A percentile compares a stretch with the other conserved stretches of the same genome.
These are phyloP conservation scores for Zoanthus solanderi DNA, from an alignment of 92 coral and sea anemone genomes.

Conservation along the genomic window DNA sequence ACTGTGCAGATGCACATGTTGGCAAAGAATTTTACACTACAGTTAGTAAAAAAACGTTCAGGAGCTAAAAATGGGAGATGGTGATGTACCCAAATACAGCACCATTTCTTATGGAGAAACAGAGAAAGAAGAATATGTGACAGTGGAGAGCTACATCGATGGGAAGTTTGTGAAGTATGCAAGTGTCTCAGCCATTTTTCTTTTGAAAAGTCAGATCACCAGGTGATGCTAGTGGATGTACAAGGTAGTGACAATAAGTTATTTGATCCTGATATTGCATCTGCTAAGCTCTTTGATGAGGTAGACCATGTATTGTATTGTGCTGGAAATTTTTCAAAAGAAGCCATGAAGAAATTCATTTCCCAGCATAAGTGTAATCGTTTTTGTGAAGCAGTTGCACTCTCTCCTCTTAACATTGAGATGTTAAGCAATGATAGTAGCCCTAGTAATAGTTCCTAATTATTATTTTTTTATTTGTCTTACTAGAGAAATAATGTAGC, in stretches of 20 bases:
- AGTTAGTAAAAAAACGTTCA: conserved; percentile 12
- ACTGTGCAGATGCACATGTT: conserved; percentile 36
- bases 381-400: conserved; percentile 14
- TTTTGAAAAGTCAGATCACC: conserved; percentile 23
- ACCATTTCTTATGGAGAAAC: conserved; percentile 17
- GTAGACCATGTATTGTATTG: conserved; percentile 17
- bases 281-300: background rate
- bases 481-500: conserved; percentile 9
- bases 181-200: conserved; percentile 38
- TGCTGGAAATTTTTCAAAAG: conserved; percentile 14
- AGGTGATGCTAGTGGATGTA: conserved; percentile 23
- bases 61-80: conserved; percentile 6
- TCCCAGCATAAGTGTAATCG: conserved; percentile 13
- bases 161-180: background rate
- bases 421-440: conserved; percentile 15
- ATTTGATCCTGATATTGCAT: background rate
- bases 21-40: conserved; percentile 26
- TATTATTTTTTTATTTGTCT: background rate
- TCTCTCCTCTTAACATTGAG: conserved; percentile 18
- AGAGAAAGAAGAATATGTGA: conserved; percentile 24
- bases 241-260: background rate
- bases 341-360: conserved; percentile 20
- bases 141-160: conserved; percentile 39
- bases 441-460: conserved; percentile 14
- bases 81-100: conserved; percentile 29